Evolutionary conservation across 1,140 invertebrate genomes (phyloP).

Genomic region (Tetranychus cinnabarinus): DNA sequence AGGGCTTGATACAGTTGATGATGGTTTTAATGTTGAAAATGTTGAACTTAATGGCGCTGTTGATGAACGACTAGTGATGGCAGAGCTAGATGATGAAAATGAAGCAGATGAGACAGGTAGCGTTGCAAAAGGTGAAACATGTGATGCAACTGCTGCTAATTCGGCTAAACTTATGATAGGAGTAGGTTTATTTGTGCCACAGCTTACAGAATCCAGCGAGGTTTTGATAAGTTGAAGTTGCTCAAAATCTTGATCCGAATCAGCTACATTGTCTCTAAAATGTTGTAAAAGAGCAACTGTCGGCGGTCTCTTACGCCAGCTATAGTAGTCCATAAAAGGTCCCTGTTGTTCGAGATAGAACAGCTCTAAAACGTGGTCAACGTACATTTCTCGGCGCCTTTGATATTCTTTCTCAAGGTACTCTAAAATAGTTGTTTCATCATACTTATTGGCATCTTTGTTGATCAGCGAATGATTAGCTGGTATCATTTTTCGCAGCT

Average conservation of each 20-base stretch:
- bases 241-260: conserved; percentile 36
- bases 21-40: neutral
- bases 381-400: conserved; percentile 29
- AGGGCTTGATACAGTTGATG: neutral
- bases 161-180: neutral
- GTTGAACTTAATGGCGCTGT: neutral
- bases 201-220: neutral
- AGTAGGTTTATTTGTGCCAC: neutral
- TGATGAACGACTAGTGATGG: neutral
- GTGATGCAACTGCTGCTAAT: neutral
- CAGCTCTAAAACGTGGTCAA: conserved; percentile 52
- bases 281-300: conserved; percentile 40
- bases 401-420: conserved; percentile 16
- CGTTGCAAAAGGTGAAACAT: neutral
- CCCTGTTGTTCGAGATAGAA: conserved; percentile 61
- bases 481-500: too few relatives aligned
- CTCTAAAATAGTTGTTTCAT: conserved; percentile 11
- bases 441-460: neutral
- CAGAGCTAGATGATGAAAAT: neutral
- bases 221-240: neutral
- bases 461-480: too few relatives aligned
- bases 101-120: neutral
- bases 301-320: conserved; percentile 51
- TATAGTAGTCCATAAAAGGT: conserved; percentile 59
- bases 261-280: conserved; percentile 43